Base-by-base conservation (phyloP, 2,113 vertebrate genomes). In the Acrocephalus arundinaceus region DNA sequence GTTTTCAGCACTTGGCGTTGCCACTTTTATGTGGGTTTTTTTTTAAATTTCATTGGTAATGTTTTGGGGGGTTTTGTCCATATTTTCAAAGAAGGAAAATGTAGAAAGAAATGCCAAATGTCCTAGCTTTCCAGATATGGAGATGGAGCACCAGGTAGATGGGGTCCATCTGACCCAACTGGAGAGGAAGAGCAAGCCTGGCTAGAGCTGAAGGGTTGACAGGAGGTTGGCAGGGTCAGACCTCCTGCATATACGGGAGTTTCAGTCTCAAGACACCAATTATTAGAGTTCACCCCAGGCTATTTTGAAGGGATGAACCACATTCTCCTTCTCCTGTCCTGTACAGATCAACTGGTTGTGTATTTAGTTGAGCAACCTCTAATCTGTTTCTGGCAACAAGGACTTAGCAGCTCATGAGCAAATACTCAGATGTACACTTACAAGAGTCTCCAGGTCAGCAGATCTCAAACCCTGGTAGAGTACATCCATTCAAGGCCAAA, bases 211-310 rank as follows among this genome's bases (percentile, higher is more conserved):
- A 88, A 57, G 17, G 6, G 25, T 4, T 52, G 49, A 35, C 61
- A 90, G 65, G 51, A 71, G 35, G 8, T 46, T 77, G 61, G 2
- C 65, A 61, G 30, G 22, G 30, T 85, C 75, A 94, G 72, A 33
- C 21, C 27, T 87, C 52, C 27, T 65, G 41, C 45, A 57, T 7
- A 10, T 10, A 9, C 0, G 0, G 30, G 48, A 83, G 10, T 68
- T 87, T 85, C 58, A n/a, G 21, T 71, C 85, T 85, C 62, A 45
- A 71, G 35, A 25, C 20, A 41, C 18, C 28, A 11, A 35, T 45
- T 33, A 65, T 45, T 45, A 46, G 51, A 70, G 13, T 37, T 85
- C 37, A 58, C 22, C 7, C 14, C 43, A 35, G 46, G n/a, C 25
- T 77, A 6, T 3, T 77, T 37, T 33, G 45, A 57, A 73, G 43